Base-by-base conservation (phyloP, 2,797 vertebrate genomes). In the Apogon hyalosoma region DNA sequence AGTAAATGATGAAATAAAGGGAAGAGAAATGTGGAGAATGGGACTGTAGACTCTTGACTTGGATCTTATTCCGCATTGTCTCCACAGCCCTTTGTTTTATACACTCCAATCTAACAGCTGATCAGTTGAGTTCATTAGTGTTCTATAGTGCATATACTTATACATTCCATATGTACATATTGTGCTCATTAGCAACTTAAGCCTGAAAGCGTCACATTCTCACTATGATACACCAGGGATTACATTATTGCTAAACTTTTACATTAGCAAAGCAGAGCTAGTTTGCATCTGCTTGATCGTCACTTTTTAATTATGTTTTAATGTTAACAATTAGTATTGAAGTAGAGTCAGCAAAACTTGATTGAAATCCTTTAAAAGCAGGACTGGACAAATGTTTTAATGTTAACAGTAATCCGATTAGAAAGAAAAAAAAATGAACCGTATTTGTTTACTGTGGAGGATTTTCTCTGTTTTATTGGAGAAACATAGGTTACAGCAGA, bases 281-380 rank as follows among this genome's bases (percentile, higher is more conserved):
- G 75, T 90, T 81, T 85, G 61, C 49, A 12, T 79, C 67, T 92
- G 90, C 89, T 91, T 89, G 80, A 87, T 94, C 89, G 88, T 90
- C 92, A 93, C 79, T 88, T 94, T 93, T 93, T 93, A 94, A 93
- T 94, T 93, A 87, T 88, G 85, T 92, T 94, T 95, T 94, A 94
- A 95, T 94, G 92, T 91, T 91, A 93, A 93, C 89, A 94, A 93
- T 95, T 94, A 94, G 93, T 70, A 69, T 63, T 69, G 57, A 88
- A 86, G 85, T 90, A 79, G 90, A 91, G 92, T 94, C 92, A 94
- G 93, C 93, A 93, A 86, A 69, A 82, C 69, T 88, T 87, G 79
- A 91, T 79, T 90, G 70, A 76, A 87, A 88, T 77, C 54, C 72
- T 80, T 66, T 66, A 79, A 74, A 80, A 86, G 75, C 67, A 64